A percentile compares a stretch with the other conserved stretches of the same genome.
Evolutionary conservation across 2,113 vertebrate genomes (phyloP).

Genomic region (Coptodon bakossiorum): DNA sequence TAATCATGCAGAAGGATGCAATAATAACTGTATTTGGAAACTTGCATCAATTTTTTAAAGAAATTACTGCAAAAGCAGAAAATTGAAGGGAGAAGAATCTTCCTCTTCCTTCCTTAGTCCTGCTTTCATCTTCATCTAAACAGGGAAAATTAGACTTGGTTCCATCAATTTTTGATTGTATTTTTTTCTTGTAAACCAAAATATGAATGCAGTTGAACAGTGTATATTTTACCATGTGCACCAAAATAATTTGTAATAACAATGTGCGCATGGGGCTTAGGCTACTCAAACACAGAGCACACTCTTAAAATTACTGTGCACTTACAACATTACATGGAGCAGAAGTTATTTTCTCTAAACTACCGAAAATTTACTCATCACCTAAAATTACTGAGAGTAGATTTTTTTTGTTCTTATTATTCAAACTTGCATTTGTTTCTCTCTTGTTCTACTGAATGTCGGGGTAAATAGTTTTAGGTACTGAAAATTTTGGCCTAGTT

Average conservation of each 20-base stretch:
- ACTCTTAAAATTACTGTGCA: not conserved
- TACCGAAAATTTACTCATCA: not conserved
- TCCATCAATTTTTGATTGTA: not conserved
- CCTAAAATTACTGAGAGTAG: not conserved
- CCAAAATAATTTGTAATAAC: not conserved
- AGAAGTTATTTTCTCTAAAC: not conserved
- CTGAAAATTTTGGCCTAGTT: not conserved
- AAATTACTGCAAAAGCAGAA: not conserved
- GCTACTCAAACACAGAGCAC: not conserved
- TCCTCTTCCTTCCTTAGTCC: not conserved
- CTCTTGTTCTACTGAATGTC: not conserved
- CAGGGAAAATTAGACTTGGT: not conserved
- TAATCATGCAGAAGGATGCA: not conserved
- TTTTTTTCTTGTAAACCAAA: not conserved
- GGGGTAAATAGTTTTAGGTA: rapidly evolving
- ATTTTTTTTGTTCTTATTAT: not conserved
- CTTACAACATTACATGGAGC: not conserved
- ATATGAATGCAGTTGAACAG: not conserved
- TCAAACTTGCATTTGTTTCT: not conserved
- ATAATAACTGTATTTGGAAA: not conserved
- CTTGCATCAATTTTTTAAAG: not conserved
- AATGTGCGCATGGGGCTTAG: rapidly evolving
- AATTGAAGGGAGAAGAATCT: not conserved
- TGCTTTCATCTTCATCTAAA: not conserved
- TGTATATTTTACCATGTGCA: not conserved